These are phyloP conservation scores for Wiebesia pumilae DNA, from an alignment of 1,140 invertebrate species.

Conservation along the genomic window DNA sequence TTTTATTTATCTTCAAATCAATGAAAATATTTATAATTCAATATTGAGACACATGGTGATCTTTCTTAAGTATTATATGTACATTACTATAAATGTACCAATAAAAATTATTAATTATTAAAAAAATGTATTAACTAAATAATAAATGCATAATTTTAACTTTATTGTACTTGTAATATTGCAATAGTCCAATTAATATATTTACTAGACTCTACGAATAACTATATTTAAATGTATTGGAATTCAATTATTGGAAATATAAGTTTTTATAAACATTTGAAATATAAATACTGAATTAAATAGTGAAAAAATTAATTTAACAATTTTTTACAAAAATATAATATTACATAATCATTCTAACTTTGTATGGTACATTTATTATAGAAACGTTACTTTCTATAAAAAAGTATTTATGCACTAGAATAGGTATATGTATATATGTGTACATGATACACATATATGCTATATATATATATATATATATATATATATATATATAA, in stretches of 20 bases:
- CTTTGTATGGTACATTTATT: constrained; percentile 46
- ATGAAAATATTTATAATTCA: constrained; percentile 11
- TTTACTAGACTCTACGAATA: neutral
- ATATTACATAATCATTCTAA: constrained; percentile 37
- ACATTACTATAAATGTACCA: constrained; percentile 1
- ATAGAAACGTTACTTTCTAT: constrained; percentile 45
- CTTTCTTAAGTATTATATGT: neutral
- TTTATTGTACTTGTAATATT: neutral
- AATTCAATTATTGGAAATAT: neutral
- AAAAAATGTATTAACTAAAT: neutral
- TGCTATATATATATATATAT: constrained; percentile 56
- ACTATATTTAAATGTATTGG: neutral
- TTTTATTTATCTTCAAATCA: neutral
- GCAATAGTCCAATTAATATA: neutral
- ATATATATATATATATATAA: constrained; percentile 3
- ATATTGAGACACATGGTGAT: neutral
- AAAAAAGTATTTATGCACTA: constrained; percentile 51
- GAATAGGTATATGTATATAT: constrained; percentile 55
- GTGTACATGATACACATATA: constrained; percentile 48
- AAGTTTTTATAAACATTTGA: neutral
- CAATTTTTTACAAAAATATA: constrained; percentile 13
- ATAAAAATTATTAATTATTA: neutral
- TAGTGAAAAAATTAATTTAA: neutral
- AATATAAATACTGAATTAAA: neutral
- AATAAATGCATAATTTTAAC: neutral